Evolutionary conservation across 2,797 vertebrate species (phyloP).

Genomic region (Ataeniobius toweri): DNA sequence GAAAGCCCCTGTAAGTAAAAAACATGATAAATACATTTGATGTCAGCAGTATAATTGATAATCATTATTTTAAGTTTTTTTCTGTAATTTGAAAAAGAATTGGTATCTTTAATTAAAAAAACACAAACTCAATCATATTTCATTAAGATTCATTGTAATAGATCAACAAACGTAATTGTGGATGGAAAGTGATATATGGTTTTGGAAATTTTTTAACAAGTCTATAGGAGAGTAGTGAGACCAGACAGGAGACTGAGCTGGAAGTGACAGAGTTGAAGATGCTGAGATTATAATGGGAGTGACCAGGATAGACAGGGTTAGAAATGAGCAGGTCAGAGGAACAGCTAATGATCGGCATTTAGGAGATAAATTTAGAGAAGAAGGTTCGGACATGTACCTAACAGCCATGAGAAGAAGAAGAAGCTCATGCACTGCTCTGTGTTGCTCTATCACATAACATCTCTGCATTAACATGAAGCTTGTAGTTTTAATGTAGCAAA

Average conservation of each 20-base stretch:
- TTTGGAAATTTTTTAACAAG: neutral
- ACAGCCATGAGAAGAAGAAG: neutral
- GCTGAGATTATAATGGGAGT: neutral
- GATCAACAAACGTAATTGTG: neutral
- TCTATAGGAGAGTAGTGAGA: neutral
- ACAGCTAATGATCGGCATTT: neutral
- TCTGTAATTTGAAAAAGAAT: too few relatives aligned
- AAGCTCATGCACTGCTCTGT: neutral
- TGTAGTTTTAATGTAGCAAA: neutral
- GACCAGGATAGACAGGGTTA: neutral
- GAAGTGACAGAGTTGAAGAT: neutral
- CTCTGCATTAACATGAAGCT: neutral
- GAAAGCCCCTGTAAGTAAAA: constrained; percentile 89
- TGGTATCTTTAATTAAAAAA: too few relatives aligned
- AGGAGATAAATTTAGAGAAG: neutral
- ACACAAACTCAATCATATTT: neutral
- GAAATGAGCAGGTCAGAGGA: constrained; percentile 4
- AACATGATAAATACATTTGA: neutral
- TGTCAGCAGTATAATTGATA: neutral
- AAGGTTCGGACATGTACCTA: neutral
- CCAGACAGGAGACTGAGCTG: neutral
- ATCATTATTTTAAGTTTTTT: too few relatives aligned
- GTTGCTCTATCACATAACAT: neutral
- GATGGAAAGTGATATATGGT: neutral
- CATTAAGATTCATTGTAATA: neutral